phyloP scores from a whole-genome alignment of 2,888 invertebrate genomes.

The Actias luna region DNA sequence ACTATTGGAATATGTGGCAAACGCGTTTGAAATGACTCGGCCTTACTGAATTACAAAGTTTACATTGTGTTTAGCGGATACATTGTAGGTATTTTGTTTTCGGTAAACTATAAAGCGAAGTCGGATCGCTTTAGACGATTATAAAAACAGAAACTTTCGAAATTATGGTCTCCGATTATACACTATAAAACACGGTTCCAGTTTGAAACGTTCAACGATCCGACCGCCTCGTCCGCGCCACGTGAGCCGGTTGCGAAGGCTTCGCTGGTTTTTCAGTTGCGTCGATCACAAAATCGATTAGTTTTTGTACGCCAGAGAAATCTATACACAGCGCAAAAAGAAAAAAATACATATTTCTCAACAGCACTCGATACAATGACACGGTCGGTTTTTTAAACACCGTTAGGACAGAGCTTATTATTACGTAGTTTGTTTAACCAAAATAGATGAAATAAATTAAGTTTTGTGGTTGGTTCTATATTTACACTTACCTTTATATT shows the following conservation, averaged over 20 bases:
- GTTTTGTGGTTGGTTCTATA: neutral
- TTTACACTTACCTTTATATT: no score
- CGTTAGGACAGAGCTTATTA: conserved; percentile 25
- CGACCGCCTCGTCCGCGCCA: conserved; percentile 14
- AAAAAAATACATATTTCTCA: conserved; percentile 37
- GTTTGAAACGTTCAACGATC: neutral
- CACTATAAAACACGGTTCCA: neutral
- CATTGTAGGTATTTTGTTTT: neutral
- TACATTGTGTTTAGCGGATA: no score
- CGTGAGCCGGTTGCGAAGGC: conserved; percentile 7
- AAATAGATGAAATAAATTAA: conserved; percentile 10
- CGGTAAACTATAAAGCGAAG: neutral
- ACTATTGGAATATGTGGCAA: no score
- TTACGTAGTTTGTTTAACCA: conserved; percentile 16
- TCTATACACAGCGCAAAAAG: conserved; percentile 40
- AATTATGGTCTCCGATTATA: neutral
- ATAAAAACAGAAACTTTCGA: neutral
- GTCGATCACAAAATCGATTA: conserved; percentile 38
- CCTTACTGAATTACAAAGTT: neutral
- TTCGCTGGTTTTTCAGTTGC: conserved; percentile 20
- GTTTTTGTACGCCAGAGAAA: conserved; percentile 54
- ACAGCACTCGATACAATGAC: conserved; percentile 42
- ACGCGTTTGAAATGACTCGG: no score
- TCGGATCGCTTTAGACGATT: neutral
- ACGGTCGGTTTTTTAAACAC: conserved; percentile 33